These are phyloP conservation scores for Microtus oregoni DNA, from an alignment of 2,113 vertebrate species.

Conservation along the genomic window DNA sequence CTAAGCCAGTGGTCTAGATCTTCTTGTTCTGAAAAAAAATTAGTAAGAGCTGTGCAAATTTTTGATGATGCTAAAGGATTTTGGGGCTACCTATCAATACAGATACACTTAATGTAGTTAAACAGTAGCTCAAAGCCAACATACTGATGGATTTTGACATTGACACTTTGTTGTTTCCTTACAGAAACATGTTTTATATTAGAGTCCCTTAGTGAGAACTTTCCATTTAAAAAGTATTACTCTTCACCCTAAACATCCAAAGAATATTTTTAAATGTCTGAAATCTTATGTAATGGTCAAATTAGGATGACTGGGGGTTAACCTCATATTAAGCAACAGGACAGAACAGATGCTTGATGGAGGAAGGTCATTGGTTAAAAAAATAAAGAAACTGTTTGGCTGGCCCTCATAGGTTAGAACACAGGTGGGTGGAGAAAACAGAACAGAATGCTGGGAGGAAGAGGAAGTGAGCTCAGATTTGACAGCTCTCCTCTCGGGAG, in stretches of 20 bases:
- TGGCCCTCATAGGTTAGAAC: too few relatives aligned
- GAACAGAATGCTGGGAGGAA: too few relatives aligned
- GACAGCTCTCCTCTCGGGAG: too few relatives aligned
- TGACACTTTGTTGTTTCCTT: not conserved
- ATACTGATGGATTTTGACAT: not conserved
- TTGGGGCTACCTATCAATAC: not conserved
- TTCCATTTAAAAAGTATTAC: not conserved
- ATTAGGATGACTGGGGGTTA: not conserved
- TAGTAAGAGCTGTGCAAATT: not conserved
- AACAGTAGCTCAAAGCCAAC: not conserved
- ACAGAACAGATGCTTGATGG: not conserved
- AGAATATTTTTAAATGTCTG: not conserved
- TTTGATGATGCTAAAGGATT: not conserved
- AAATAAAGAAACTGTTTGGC: too few relatives aligned
- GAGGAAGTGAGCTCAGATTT: too few relatives aligned
- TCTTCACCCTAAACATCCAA: not conserved
- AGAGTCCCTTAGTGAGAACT: not conserved
- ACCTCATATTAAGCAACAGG: not conserved
- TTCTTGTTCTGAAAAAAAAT: constrained; percentile 14
- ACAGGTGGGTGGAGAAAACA: too few relatives aligned
- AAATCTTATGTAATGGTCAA: not conserved
- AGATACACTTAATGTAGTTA: constrained; percentile 13
- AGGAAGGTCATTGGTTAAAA: too few relatives aligned
- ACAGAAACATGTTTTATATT: constrained; percentile 13
- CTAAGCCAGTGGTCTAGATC: not conserved